A percentile compares a stretch with the other conserved stretches of the same genome.
phyloP scores from a whole-genome alignment of 2,888 invertebrate genomes.

The Oxystoma pomonae region DNA sequence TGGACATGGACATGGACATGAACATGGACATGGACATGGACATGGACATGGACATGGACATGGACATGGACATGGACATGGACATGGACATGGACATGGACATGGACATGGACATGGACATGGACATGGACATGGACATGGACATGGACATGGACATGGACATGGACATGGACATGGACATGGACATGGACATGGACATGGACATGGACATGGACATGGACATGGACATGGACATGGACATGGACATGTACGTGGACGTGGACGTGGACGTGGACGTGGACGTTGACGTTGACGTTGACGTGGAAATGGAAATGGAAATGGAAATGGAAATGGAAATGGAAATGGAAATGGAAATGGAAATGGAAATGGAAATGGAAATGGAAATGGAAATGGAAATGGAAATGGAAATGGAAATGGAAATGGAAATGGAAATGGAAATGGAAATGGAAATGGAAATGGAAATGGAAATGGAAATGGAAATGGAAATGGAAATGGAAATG shows the following conservation, averaged over 20 bases:
- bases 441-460: neutral
- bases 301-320: neutral
- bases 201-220: neutral
- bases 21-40: neutral
- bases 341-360: neutral
- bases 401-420: neutral
- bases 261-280: neutral
- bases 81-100: neutral
- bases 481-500: neutral
- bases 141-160: neutral
- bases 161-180: neutral
- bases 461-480: neutral
- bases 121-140: neutral
- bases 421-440: neutral
- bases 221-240: neutral
- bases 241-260: neutral
- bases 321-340: neutral
- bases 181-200: neutral
- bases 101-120: neutral
- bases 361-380: neutral
- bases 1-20: neutral
- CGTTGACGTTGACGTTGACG: neutral
- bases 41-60: neutral
- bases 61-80: neutral
- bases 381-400: neutral